Conservation (phyloP, 2,888 invertebrate species). For the Cyrtodaria siliqua region DNA sequence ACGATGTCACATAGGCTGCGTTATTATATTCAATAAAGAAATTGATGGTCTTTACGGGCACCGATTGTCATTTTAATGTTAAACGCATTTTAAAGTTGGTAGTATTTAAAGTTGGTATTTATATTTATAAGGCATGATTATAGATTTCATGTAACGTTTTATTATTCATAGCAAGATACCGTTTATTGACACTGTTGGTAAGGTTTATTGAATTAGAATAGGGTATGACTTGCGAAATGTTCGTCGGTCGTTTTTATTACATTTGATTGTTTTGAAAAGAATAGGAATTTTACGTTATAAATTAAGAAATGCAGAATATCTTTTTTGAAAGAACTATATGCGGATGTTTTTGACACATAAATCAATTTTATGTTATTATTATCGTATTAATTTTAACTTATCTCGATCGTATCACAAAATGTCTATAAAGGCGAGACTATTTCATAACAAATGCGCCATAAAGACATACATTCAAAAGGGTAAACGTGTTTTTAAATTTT, state of each 20-base stretch:
- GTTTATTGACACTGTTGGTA: slow-evolving; percentile 33
- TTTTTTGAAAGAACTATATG: too few relatives aligned
- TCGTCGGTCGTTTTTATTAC: slow-evolving; percentile 4
- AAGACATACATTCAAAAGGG: too few relatives aligned
- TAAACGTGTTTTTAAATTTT: too few relatives aligned
- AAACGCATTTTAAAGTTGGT: neutral
- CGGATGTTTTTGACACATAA: too few relatives aligned
- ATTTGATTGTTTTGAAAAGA: slow-evolving; percentile 10
- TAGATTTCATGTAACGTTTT: slow-evolving; percentile 54
- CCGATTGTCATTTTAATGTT: neutral
- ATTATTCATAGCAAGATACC: slow-evolving; percentile 52
- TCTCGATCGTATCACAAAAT: too few relatives aligned
- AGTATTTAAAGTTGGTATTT: neutral
- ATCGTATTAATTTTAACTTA: too few relatives aligned
- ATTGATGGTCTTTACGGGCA: neutral
- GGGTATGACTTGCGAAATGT: slow-evolving; percentile 38
- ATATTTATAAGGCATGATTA: neutral
- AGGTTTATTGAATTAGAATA: slow-evolving; percentile 32
- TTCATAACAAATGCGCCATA: too few relatives aligned
- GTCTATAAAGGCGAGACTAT: too few relatives aligned
- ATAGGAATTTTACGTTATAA: too few relatives aligned
- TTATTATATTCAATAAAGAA: neutral
- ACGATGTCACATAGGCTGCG: slow-evolving; percentile 3
- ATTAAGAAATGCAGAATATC: too few relatives aligned
- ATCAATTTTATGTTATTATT: too few relatives aligned